Evolutionary conservation across 2,888 invertebrate genomes (phyloP).

Genomic region (Euplagia quadripunctaria): DNA sequence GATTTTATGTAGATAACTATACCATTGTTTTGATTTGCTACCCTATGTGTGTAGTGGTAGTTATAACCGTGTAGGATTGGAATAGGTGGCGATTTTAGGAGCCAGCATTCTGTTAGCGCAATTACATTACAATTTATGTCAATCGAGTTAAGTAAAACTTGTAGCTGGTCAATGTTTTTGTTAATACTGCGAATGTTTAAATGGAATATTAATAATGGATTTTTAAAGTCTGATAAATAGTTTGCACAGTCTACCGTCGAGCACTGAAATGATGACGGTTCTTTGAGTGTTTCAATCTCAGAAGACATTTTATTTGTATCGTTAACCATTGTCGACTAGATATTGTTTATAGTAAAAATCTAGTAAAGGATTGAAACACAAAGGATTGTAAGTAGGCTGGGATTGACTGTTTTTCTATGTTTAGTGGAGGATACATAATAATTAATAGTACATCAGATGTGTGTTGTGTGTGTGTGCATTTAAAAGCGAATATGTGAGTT

Average conservation of each 20-base stretch:
- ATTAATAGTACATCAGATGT: not conserved
- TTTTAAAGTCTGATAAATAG: not conserved
- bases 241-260: not conserved
- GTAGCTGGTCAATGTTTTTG: not conserved
- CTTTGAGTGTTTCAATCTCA: not conserved
- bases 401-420: not conserved
- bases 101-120: not conserved
- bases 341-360: not conserved
- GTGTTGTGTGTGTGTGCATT: not conserved
- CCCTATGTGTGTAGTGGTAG: not conserved
- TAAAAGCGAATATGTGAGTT: not conserved
- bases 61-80: not conserved
- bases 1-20: not conserved
- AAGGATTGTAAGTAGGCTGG: not conserved
- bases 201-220: not conserved
- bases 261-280: not conserved
- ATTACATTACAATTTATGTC: not conserved
- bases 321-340: not conserved
- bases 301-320: not conserved
- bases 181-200: not conserved
- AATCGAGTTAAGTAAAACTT: not conserved
- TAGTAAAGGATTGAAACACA: not conserved
- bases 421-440: not conserved
- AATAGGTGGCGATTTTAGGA: not conserved
- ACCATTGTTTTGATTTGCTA: slow-evolving; percentile 2